Percentiles rank a stretch among this genome's conserved stretches.
Conservation (phyloP, 1,140 invertebrate species). For the Brachionus koreanus region DNA sequence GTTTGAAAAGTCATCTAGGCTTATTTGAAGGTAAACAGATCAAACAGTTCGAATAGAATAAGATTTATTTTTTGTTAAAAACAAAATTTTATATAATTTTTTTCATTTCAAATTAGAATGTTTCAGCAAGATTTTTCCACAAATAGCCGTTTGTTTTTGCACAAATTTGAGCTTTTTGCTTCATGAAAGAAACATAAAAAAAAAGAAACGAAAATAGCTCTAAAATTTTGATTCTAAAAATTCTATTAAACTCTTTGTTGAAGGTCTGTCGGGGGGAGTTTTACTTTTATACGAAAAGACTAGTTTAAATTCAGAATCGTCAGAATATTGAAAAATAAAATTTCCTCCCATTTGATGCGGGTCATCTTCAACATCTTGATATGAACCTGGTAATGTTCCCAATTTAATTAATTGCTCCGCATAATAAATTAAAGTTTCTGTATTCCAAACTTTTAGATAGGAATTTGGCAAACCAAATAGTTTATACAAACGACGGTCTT, state of each 20-base stretch:
- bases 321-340: slow-evolving; percentile 1
- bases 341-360: slow-evolving; percentile 44
- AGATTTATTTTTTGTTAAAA: neutral
- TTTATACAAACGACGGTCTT: neutral
- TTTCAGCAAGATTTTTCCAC: neutral
- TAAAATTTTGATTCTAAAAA: slow-evolving; percentile 13
- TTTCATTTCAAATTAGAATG: neutral
- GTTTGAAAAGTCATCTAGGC: too few species aligned
- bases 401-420: neutral
- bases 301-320: neutral
- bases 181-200: slow-evolving; percentile 2
- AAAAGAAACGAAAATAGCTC: neutral
- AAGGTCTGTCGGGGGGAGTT: slow-evolving; percentile 25
- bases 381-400: neutral
- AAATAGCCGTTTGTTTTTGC: neutral
- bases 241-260: neutral
- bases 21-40: too few species aligned
- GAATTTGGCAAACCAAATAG: slow-evolving; percentile 18
- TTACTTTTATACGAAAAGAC: slow-evolving; percentile 35
- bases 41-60: neutral
- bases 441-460: slow-evolving; percentile 27
- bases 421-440: slow-evolving; percentile 28
- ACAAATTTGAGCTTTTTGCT: slow-evolving; percentile 10
- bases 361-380: slow-evolving; percentile 37
- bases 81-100: neutral